Conservation (phyloP, 1,140 invertebrate genomes). For the Brachionus rubens region DNA sequence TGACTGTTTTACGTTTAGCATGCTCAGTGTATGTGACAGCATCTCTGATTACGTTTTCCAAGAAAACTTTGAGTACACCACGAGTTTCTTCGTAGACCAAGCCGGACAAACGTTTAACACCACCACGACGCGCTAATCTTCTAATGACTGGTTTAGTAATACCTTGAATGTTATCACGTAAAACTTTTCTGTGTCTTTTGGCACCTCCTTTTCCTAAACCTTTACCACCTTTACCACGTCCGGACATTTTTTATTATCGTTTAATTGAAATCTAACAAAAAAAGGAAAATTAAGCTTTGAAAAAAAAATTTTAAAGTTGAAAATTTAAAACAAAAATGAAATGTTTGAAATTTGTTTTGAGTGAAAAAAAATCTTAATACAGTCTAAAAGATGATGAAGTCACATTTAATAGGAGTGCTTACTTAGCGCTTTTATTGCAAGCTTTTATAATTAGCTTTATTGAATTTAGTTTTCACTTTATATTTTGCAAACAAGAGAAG, state of each 20-base stretch:
- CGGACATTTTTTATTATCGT: constrained; percentile 50
- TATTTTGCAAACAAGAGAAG: too few relatives aligned
- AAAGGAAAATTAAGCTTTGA: background rate
- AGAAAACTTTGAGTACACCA: constrained; percentile 73
- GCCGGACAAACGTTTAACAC: constrained; percentile 73
- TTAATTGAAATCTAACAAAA: constrained; percentile 1
- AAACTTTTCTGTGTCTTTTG: constrained; percentile 58
- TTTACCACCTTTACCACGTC: constrained; percentile 56
- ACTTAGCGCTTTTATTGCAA: too few relatives aligned
- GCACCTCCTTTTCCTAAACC: constrained; percentile 57
- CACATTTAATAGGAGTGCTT: too few relatives aligned
- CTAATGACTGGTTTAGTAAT: constrained; percentile 70
- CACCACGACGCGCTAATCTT: constrained; percentile 70
- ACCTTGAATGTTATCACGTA: constrained; percentile 72
- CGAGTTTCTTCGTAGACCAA: constrained; percentile 72
- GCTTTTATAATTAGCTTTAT: too few relatives aligned
- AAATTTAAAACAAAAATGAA: too few relatives aligned
- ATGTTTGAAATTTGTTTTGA: too few relatives aligned
- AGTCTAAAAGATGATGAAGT: too few relatives aligned
- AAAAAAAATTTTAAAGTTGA: background rate
- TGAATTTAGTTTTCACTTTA: too few relatives aligned
- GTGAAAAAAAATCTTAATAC: too few relatives aligned
- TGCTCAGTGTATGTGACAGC: constrained; percentile 76
- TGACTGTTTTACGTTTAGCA: constrained; percentile 76
- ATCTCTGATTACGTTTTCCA: constrained; percentile 77